A percentile compares a stretch with the other conserved stretches of the same genome.
Evolutionary conservation across 2,888 invertebrate species (phyloP).

Genomic region (Trichopoda pennipes): DNA sequence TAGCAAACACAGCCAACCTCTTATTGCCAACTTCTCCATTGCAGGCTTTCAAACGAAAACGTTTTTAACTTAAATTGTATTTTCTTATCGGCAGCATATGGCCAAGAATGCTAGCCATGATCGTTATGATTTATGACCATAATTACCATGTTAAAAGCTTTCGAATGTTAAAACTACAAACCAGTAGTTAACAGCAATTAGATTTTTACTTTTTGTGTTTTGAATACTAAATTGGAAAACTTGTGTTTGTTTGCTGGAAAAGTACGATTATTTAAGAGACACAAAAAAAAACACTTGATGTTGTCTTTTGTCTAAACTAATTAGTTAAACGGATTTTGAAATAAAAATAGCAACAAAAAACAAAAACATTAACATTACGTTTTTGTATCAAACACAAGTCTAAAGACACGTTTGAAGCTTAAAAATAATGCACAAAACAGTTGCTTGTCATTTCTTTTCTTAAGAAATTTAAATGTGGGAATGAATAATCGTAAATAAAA

Average conservation of each 20-base stretch:
- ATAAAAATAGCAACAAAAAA: conserved; percentile 7
- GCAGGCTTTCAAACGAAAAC: neutral
- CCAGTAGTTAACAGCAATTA: conserved; percentile 60
- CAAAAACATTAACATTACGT: neutral
- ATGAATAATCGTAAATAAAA: neutral
- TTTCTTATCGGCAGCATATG: conserved; percentile 32
- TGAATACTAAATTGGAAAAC: conserved; percentile 34
- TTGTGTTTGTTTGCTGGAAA: neutral
- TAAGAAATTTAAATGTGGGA: conserved; percentile 10
- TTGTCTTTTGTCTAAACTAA: conserved; percentile 57
- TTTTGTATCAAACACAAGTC: conserved; percentile 2
- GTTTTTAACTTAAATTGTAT: conserved; percentile 6
- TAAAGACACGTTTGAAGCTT: conserved; percentile 12
- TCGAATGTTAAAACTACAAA: conserved; percentile 14
- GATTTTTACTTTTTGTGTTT: conserved; percentile 41
- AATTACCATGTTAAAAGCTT: conserved; percentile 29
- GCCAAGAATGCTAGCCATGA: conserved; percentile 34
- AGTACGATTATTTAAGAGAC: neutral
- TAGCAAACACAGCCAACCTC: conserved; percentile 6
- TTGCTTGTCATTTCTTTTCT: conserved; percentile 9
- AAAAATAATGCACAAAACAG: neutral
- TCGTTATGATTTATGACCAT: conserved; percentile 50
- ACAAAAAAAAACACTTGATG: conserved; percentile 7
- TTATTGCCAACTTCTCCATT: conserved; percentile 14
- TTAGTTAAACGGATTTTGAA: conserved; percentile 60